Conservation (phyloP, 2,797 vertebrate species). For the Diceros bicornis region DNA sequence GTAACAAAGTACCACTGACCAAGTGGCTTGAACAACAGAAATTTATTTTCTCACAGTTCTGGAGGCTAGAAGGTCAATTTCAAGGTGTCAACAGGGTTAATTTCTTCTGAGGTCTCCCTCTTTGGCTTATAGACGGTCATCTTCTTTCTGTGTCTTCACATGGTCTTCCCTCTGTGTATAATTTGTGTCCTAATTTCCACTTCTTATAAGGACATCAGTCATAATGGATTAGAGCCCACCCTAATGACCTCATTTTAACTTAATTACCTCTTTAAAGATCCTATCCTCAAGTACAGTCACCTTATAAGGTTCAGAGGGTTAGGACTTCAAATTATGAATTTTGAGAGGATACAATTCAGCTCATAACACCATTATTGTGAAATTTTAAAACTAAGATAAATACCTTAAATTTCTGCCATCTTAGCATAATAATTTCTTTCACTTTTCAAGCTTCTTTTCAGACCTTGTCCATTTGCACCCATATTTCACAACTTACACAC, state of each 20-base stretch:
- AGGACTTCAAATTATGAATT: neutral
- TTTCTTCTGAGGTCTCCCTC: neutral
- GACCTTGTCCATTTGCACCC: neutral
- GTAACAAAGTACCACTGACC: neutral
- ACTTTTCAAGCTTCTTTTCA: constrained; percentile 47
- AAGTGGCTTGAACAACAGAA: neutral
- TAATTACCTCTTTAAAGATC: neutral
- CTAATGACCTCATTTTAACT: neutral
- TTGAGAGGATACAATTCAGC: neutral
- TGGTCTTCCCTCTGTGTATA: neutral
- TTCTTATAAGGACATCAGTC: neutral
- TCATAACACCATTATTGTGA: neutral
- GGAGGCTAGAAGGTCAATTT: neutral
- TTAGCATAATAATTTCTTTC: constrained; percentile 7
- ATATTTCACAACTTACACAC: constrained; percentile 1
- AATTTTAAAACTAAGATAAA: constrained; percentile 23
- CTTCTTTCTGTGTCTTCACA: neutral
- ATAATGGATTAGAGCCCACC: neutral
- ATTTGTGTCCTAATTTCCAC: neutral
- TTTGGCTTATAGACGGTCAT: neutral
- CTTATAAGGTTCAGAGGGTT: neutral
- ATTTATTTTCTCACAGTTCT: neutral
- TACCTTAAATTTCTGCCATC: neutral
- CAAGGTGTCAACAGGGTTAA: neutral
- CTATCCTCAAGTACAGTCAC: neutral